Evolutionary conservation across 2,888 invertebrate species (phyloP).

Genomic region (Cylloceria caligata): DNA sequence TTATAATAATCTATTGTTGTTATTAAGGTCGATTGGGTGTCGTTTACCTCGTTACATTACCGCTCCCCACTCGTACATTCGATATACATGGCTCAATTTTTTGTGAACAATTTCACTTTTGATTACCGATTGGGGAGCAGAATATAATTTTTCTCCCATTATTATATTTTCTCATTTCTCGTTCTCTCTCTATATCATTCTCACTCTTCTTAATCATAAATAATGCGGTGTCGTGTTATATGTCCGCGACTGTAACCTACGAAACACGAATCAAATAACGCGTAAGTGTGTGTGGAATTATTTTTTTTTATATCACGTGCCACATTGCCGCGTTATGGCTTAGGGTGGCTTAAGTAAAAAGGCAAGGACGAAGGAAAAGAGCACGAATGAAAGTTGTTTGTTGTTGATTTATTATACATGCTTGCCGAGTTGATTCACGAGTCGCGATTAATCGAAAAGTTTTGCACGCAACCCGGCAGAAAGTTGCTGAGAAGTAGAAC

Average conservation of each 20-base stretch:
- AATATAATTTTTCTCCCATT: conserved; percentile 47
- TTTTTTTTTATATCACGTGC: conserved; percentile 82
- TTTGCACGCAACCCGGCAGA: conserved; percentile 16
- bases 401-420: conserved; percentile 18
- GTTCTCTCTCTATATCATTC: conserved; percentile 45
- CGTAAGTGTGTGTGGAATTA: conserved; percentile 70
- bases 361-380: conserved; percentile 53
- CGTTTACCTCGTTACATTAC: conserved; percentile 37
- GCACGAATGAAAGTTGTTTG: conserved; percentile 34
- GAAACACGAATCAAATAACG: conserved; percentile 79
- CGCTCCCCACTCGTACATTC: conserved; percentile 2
- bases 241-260: conserved; percentile 72
- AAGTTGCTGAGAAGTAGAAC: conserved; percentile 4
- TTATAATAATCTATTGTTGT: conserved; percentile 62
- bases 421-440: conserved; percentile 30
- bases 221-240: conserved; percentile 53
- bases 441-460: conserved; percentile 39
- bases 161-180: conserved; percentile 47
- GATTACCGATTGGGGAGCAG: conserved; percentile 35
- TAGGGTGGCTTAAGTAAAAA: conserved; percentile 80
- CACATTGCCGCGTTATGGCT: conserved; percentile 80
- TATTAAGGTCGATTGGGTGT: conserved; percentile 64
- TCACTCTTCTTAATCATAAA: conserved; percentile 57
- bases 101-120: conserved; percentile 26
- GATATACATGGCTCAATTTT: conserved; percentile 32